phyloP scores from a whole-genome alignment of 2,888 invertebrate species.

The Tryphoninae sp. region DNA sequence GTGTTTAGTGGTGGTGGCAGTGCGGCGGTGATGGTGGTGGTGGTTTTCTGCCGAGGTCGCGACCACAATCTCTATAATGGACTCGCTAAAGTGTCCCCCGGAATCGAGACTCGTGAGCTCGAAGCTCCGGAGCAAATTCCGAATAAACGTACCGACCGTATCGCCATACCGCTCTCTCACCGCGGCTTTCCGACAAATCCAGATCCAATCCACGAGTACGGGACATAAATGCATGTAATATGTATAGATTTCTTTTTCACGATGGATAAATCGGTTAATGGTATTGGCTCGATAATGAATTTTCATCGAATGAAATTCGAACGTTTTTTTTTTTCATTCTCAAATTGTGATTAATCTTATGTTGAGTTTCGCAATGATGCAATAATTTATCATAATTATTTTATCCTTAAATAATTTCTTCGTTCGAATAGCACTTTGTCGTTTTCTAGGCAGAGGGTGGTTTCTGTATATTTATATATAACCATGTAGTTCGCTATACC shows the following conservation, averaged over 20 bases:
- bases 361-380: too few species aligned
- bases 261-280: background rate
- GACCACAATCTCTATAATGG: slow-evolving; percentile 80
- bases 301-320: too few species aligned
- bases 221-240: background rate
- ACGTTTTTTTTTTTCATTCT: too few species aligned
- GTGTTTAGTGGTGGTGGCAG: background rate
- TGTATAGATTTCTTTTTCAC: background rate
- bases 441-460: too few species aligned
- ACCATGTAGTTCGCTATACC: slow-evolving; percentile 13
- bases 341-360: too few species aligned
- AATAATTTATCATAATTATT: too few species aligned
- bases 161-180: slow-evolving; percentile 4
- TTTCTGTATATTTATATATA: too few species aligned
- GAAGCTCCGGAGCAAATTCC: slow-evolving; percentile 57
- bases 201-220: slow-evolving; percentile 4
- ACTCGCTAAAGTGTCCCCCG: slow-evolving; percentile 77
- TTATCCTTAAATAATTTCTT: too few species aligned
- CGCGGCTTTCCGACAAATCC: slow-evolving; percentile 28
- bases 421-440: too few species aligned
- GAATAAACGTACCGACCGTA: slow-evolving; percentile 54
- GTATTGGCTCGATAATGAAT: background rate
- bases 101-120: slow-evolving; percentile 58
- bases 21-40: slow-evolving; percentile 29
- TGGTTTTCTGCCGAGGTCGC: slow-evolving; percentile 68